A percentile compares a stretch with the other conserved stretches of the same genome.
phyloP scores from a whole-genome alignment of 2,888 invertebrate genomes.

The Tenthredo mesomela region DNA sequence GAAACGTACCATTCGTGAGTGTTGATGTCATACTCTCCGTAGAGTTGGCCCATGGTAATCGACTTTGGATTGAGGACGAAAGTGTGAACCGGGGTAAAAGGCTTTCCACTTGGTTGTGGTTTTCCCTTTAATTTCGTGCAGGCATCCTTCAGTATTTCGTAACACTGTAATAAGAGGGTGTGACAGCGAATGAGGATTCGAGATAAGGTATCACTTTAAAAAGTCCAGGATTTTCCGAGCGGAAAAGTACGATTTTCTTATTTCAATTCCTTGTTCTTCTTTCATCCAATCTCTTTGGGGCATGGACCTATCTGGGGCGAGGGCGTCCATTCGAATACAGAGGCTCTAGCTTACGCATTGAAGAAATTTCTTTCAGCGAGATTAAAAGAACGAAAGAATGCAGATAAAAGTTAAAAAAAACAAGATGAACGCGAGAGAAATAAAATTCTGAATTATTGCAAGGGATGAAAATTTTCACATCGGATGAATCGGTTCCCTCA shows the following conservation, averaged over 20 bases:
- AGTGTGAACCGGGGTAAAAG: slow-evolving; percentile 83
- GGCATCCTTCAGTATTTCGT: slow-evolving; percentile 84
- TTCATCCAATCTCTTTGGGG: slow-evolving; percentile 7
- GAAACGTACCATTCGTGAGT: slow-evolving; percentile 87
- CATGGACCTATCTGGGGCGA: not conserved
- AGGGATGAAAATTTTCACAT: not conserved
- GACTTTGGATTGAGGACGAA: slow-evolving; percentile 89
- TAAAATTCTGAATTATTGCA: not conserved
- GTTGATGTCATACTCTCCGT: slow-evolving; percentile 89
- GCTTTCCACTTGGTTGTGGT: slow-evolving; percentile 85
- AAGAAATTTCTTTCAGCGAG: not conserved
- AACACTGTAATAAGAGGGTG: slow-evolving; percentile 80
- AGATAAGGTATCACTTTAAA: not conserved
- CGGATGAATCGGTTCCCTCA: not conserved
- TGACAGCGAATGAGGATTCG: not conserved
- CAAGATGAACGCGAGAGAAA: not conserved
- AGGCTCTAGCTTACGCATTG: not conserved
- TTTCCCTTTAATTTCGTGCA: slow-evolving; percentile 84
- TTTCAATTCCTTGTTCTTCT: not conserved
- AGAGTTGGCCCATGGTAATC: slow-evolving; percentile 92
- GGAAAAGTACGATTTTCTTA: not conserved
- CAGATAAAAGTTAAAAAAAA: not conserved
- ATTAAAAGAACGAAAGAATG: slow-evolving; percentile 2
- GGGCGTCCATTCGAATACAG: not conserved
- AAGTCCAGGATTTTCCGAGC: not conserved